Percentiles rank a stretch among this genome's conserved stretches.
phyloP scores from a whole-genome alignment of 2,888 invertebrate genomes.

The Bombylius major region DNA sequence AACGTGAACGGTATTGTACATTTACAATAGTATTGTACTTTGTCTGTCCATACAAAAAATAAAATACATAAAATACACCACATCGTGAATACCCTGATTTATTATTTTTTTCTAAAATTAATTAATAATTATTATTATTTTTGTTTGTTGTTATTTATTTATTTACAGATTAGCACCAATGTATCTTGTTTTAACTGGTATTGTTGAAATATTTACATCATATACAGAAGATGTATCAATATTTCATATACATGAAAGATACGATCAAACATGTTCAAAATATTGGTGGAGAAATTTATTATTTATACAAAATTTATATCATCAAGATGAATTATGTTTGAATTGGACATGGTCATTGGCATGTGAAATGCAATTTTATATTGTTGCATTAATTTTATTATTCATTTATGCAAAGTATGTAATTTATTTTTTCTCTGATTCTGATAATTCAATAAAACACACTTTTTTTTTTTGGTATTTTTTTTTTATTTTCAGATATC shows the following conservation, averaged over 20 bases:
- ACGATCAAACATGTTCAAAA: constrained; percentile 31
- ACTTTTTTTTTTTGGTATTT: neutral
- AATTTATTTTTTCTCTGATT: neutral
- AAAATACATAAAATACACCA: too few relatives aligned
- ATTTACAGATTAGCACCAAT: constrained; percentile 28
- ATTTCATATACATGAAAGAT: constrained; percentile 33
- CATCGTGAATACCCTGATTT: too few relatives aligned
- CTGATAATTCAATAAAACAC: neutral
- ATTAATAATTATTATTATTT: neutral
- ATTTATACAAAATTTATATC: constrained; percentile 34
- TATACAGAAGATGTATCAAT: constrained; percentile 33
- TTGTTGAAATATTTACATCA: constrained; percentile 30
- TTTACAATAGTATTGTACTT: too few relatives aligned
- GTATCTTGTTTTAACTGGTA: constrained; percentile 28
- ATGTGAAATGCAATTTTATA: constrained; percentile 37
- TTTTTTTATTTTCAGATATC: constrained; percentile 21
- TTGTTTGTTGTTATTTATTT: neutral
- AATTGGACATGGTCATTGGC: constrained; percentile 39
- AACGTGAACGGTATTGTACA: too few relatives aligned
- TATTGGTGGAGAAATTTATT: constrained; percentile 37
- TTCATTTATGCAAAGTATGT: constrained; percentile 32
- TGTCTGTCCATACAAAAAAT: too few relatives aligned
- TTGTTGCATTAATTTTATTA: constrained; percentile 27
- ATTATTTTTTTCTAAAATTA: too few relatives aligned
- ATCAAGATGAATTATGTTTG: constrained; percentile 33